A percentile compares a stretch with the other conserved stretches of the same genome.
Evolutionary conservation across 1,140 invertebrate genomes (phyloP).

Genomic region (Acromyrmex echinatior): DNA sequence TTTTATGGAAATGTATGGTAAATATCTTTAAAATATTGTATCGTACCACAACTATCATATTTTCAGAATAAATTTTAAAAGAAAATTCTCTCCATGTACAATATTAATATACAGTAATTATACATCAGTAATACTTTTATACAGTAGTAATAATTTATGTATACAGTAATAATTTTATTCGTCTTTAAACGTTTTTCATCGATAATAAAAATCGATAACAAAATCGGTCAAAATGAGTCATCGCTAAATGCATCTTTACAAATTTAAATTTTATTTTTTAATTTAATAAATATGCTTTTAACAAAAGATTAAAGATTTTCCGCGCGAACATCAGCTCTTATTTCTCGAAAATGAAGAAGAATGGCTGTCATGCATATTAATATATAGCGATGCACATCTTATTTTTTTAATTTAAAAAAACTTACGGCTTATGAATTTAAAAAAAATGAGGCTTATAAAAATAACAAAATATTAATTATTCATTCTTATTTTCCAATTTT

Average conservation of each 20-base stretch:
- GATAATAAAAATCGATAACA: background rate
- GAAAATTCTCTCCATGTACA: no score
- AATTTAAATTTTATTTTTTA: background rate
- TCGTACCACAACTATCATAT: no score
- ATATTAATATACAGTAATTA: no score
- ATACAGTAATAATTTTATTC: background rate
- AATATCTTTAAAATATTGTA: no score
- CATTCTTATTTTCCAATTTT: slow-evolving; percentile 1
- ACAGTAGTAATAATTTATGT: background rate
- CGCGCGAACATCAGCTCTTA: background rate
- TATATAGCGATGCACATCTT: background rate
- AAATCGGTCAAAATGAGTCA: background rate
- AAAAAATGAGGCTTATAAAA: background rate
- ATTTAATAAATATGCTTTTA: background rate
- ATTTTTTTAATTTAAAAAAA: background rate
- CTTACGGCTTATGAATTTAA: background rate
- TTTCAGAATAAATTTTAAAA: no score
- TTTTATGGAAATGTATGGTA: no score
- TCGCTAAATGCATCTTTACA: background rate
- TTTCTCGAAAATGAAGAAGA: slow-evolving; percentile 8
- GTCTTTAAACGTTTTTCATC: background rate
- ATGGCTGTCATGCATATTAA: background rate
- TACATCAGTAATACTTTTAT: background rate
- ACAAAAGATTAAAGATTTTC: background rate
- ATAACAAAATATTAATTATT: background rate